These are phyloP conservation scores for Sandelia bainsii DNA, from an alignment of 2,797 vertebrate genomes.

Conservation along the genomic window DNA sequence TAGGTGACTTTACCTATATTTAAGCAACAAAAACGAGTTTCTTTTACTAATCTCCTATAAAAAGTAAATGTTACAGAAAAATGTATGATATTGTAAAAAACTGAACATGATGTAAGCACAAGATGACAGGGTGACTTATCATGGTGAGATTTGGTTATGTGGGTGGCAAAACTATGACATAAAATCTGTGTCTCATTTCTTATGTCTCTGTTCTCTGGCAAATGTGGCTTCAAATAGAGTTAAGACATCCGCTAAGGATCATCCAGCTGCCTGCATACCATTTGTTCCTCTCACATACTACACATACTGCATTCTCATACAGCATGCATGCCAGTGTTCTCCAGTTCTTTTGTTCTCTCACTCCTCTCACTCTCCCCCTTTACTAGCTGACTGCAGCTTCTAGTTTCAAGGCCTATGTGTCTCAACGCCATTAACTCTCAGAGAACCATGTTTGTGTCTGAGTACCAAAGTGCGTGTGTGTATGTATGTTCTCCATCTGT, in stretches of 20 bases:
- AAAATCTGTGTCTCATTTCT: neutral
- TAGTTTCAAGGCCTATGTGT: constrained; percentile 54
- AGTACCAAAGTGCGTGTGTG: constrained; percentile 29
- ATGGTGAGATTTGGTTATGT: constrained; percentile 1
- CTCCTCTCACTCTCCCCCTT: neutral
- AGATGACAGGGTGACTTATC: constrained; percentile 12
- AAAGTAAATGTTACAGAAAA: neutral
- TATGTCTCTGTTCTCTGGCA: constrained; percentile 1
- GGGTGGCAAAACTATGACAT: constrained; percentile 23
- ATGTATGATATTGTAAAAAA: constrained; percentile 8
- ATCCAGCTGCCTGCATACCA: neutral
- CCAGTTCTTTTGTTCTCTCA: constrained; percentile 23
- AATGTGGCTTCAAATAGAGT: constrained; percentile 20
- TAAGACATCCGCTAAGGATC: constrained; percentile 24
- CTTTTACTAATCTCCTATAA: neutral
- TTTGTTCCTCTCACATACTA: constrained; percentile 15
- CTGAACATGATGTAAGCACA: constrained; percentile 11
- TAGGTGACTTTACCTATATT: neutral
- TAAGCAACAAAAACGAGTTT: neutral
- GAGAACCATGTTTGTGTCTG: constrained; percentile 50
- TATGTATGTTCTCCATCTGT: constrained; percentile 17
- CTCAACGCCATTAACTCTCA: constrained; percentile 69
- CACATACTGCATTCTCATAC: constrained; percentile 4
- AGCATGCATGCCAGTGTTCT: constrained; percentile 10
- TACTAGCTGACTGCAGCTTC: constrained; percentile 22